Conservation (phyloP, 1,140 invertebrate species). For the Scaptomyza montana region DNA sequence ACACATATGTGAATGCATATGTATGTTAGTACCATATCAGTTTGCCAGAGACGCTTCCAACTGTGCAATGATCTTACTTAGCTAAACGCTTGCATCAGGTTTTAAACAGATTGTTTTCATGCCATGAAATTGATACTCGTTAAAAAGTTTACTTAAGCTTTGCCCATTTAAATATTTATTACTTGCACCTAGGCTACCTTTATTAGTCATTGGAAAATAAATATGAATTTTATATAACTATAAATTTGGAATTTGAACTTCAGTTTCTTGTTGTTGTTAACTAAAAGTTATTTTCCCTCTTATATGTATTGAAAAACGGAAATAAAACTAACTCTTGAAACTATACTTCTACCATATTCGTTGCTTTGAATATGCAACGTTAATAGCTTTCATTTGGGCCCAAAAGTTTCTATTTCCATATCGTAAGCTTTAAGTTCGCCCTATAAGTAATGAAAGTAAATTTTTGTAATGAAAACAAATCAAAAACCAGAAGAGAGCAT, state of each 20-base stretch:
- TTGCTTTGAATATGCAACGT: too few species aligned
- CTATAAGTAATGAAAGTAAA: constrained; percentile 74
- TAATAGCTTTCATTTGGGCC: constrained; percentile 24
- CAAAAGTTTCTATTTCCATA: constrained; percentile 51
- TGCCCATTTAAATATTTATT: too few species aligned
- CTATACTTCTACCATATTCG: too few species aligned
- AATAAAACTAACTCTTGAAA: too few species aligned
- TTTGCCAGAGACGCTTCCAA: constrained; percentile 20
- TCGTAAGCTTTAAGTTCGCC: constrained; percentile 35
- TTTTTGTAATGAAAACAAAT: constrained; percentile 71
- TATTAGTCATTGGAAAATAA: too few species aligned
- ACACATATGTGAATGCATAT: constrained; percentile 5
- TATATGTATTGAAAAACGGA: too few species aligned
- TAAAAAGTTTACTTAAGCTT: neutral
- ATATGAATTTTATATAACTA: too few species aligned
- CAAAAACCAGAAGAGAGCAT: constrained; percentile 6
- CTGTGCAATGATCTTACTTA: constrained; percentile 21
- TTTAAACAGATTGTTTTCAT: neutral
- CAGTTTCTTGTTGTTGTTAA: too few species aligned
- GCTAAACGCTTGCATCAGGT: constrained; percentile 2
- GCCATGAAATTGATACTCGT: neutral
- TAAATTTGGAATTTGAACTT: too few species aligned
- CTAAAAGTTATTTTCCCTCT: too few species aligned
- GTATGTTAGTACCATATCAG: constrained; percentile 9
- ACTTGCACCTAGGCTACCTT: too few species aligned